Percentiles rank a stretch among this genome's conserved stretches.
Evolutionary conservation across 2,113 vertebrate genomes (phyloP).

Genomic region (mouse (Mus musculus)): DNA sequence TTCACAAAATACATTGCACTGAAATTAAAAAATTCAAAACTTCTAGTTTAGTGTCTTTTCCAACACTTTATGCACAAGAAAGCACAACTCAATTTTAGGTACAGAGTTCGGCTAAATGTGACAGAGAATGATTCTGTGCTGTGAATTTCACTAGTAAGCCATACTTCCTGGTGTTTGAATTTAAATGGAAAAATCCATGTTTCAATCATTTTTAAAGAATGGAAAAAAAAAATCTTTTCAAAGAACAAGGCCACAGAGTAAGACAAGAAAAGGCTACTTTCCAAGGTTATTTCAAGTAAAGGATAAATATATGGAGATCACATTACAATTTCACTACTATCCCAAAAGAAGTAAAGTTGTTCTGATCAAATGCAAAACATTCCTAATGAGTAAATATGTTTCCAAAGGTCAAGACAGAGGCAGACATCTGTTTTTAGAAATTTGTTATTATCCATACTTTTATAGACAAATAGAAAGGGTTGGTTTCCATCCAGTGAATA

Average conservation of each 20-base stretch:
- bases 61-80: not conserved
- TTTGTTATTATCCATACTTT: not conserved
- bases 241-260: not conserved
- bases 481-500: no score
- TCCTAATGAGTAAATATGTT: not conserved
- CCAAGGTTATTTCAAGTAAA: not conserved
- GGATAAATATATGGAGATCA: not conserved
- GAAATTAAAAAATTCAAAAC: constrained; percentile 22
- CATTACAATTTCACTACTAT: not conserved
- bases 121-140: not conserved
- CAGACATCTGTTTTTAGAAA: not conserved
- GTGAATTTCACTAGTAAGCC: not conserved
- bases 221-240: not conserved
- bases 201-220: not conserved
- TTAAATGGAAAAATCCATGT: not conserved
- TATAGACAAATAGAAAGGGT: not conserved
- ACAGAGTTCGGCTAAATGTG: not conserved
- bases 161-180: not conserved
- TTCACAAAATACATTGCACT: not conserved
- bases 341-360: not conserved
- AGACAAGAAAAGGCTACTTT: not conserved
- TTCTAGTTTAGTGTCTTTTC: not conserved
- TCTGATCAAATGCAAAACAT: not conserved
- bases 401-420: not conserved
- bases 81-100: not conserved